Base-by-base conservation (phyloP, 2,797 vertebrate genomes). In the Sebastes hubbsi region DNA sequence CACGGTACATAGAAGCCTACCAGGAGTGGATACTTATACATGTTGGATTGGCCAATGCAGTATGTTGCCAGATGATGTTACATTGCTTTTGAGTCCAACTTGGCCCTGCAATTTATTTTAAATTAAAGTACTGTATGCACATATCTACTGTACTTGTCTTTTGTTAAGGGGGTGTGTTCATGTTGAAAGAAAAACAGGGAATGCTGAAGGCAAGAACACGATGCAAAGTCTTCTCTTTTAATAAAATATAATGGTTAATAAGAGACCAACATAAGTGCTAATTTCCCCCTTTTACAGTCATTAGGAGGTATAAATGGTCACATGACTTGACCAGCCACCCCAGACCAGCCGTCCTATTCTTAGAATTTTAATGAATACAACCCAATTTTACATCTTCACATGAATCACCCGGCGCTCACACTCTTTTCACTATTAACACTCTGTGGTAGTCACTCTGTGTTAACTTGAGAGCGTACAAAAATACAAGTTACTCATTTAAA, bases 351-450 rank as follows among this genome's bases (percentile, higher is more conserved):
- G 30, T 29, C 32, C 73, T 88, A 82, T 87, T 86, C 80, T 90
- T 85, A 73, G 82, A 80, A 65, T 76, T 72, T 83, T 87, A 87
- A 85, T 88, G 75, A 87, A 74, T 55, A 71, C 83, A 83, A 56
- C 78, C 78, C 73, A 83, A 34, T 87, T 82, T 75, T 32, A 67
- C 58, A 72, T 85, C 63, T 81, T 84, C 72, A 24, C 18, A 81
- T 87, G 75, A 85, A 81, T 80, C 80, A 83, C 25, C 68, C 25
- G 5, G 24, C 20, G 2, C 74, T 75, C 38, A n/a, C 52, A 65
- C 58, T 77, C 56, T 25, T 72, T 58, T 72, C 71, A 63, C 54
- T n/a, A 10, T 61, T 75, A 78, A 81, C 69, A 69, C 77, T 65
- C 66, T 46, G 75, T 42, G 63, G 27, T 75, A 29, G 63, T 81